These are phyloP conservation scores for Nymphalis urticae DNA, from an alignment of 2,888 invertebrate species.

Conservation along the genomic window DNA sequence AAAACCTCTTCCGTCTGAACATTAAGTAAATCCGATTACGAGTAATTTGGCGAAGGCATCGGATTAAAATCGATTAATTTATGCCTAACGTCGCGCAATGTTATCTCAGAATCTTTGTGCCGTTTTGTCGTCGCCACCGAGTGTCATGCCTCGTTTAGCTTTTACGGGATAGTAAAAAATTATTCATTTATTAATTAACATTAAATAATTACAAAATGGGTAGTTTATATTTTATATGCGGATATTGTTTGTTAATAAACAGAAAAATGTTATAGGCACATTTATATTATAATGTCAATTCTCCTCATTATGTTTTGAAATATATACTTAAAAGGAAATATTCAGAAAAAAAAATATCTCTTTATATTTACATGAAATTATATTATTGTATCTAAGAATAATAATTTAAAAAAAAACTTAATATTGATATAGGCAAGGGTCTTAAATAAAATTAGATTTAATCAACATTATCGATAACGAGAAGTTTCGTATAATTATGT, in stretches of 20 bases:
- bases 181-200: slow-evolving; percentile 22
- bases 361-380: background rate
- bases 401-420: background rate
- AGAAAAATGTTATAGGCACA: too few species aligned
- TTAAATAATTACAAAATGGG: background rate
- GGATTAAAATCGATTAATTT: slow-evolving; percentile 71
- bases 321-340: background rate
- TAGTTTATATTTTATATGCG: too few species aligned
- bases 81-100: slow-evolving; percentile 58
- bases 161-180: slow-evolving; percentile 26
- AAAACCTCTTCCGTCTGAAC: slow-evolving; percentile 31
- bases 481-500: slow-evolving; percentile 18
- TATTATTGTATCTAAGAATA: background rate
- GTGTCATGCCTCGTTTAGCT: slow-evolving; percentile 43
- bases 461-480: slow-evolving; percentile 9
- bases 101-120: slow-evolving; percentile 50
- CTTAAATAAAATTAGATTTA: slow-evolving; percentile 4
- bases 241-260: too few species aligned
- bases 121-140: slow-evolving; percentile 50
- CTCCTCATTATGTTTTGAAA: too few species aligned
- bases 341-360: background rate
- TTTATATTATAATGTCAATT: too few species aligned
- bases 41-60: slow-evolving; percentile 45
- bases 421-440: slow-evolving; percentile 4
- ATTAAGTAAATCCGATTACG: slow-evolving; percentile 40